Evolutionary conservation across 2,113 vertebrate genomes (phyloP).

Genomic region (Petrocephalus zakoni): DNA sequence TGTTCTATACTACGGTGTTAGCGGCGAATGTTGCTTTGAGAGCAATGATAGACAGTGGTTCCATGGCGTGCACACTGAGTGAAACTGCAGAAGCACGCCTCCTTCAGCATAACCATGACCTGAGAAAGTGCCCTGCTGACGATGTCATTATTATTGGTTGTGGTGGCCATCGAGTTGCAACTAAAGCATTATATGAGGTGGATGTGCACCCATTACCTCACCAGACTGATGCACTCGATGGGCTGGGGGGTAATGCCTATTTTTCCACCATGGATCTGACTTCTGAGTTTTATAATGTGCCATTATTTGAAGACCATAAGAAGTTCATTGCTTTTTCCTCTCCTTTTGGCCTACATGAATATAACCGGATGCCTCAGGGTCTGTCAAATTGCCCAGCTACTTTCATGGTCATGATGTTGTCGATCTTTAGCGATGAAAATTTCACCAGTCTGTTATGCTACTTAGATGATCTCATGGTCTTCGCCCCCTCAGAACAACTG

Average conservation of each 20-base stretch:
- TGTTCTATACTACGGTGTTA: too few relatives aligned
- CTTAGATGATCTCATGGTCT: conserved; percentile 32
- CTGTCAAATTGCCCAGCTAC: conserved; percentile 22
- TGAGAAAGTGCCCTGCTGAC: too few relatives aligned
- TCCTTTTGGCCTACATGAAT: conserved; percentile 13
- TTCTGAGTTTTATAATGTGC: conserved; percentile 16
- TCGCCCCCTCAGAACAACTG: conserved; percentile 23
- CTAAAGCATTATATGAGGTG: too few relatives aligned
- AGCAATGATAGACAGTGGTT: too few relatives aligned
- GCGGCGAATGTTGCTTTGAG: too few relatives aligned
- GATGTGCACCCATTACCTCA: neutral
- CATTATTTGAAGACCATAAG: conserved; percentile 13
- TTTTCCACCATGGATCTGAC: neutral
- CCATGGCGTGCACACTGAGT: too few relatives aligned
- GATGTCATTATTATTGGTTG: too few relatives aligned
- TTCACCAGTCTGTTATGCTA: conserved; percentile 34
- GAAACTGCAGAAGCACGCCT: too few relatives aligned
- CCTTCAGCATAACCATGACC: too few relatives aligned
- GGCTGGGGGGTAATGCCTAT: conserved; percentile 12
- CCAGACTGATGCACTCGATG: neutral
- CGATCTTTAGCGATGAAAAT: conserved; percentile 33
- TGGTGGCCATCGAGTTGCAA: too few relatives aligned
- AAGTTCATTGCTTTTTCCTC: conserved; percentile 18
- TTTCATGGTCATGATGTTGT: conserved; percentile 32
- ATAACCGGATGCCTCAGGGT: conserved; percentile 8